Base-by-base conservation (phyloP, 2,113 vertebrate species). In the Lasiurus cinereus region DNA sequence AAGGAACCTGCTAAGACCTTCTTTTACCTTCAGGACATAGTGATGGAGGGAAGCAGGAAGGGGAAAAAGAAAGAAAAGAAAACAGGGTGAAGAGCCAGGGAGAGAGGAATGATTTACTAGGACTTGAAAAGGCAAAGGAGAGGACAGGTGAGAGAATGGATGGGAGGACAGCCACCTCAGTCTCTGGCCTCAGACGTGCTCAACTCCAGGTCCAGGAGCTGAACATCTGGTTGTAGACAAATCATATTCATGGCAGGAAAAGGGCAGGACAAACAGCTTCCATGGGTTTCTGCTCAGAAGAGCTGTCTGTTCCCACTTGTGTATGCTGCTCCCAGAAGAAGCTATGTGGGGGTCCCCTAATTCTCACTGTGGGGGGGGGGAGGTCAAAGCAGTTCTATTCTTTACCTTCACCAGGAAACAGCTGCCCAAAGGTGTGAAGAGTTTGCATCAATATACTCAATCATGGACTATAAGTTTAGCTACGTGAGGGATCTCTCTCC, bases 161-260 rank as follows among this genome's bases (percentile, higher is more conserved):
- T 31, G 31, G n/a, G 6, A 16, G 46, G 5, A 18, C 50, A 83
- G 36, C 52, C 52, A 1, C 59, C 27, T 13, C 4, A 0, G 39
- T 4, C 1, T 16, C 83, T 3, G 46, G 64, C 33, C 19, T 0
- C 8, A 0, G 27, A 19, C 72, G 14, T 7, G 33, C 66, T n/a
- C 18, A 0, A 2, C 14, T 16, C 85, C 36, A 19, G 4, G 7
- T 24, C 21, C 19, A 2, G 6, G 8, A 14, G 22, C 29, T 2
- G 3, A n/a, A 62, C 22, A 4, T 52, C 13, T 19, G 19, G 67
- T 69, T 14, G 13, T 0, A 66, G 77, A 52, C 87, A 43, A 31
- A 2, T 15, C 19, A 13, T 5, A 12, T 3, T 8, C 31, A 43
- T 12, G 69, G 56, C 46, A 3, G 3, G 48, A 66, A n/a, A 64